Conservation (phyloP, 2,113 vertebrate species). For the Progne subis region DNA sequence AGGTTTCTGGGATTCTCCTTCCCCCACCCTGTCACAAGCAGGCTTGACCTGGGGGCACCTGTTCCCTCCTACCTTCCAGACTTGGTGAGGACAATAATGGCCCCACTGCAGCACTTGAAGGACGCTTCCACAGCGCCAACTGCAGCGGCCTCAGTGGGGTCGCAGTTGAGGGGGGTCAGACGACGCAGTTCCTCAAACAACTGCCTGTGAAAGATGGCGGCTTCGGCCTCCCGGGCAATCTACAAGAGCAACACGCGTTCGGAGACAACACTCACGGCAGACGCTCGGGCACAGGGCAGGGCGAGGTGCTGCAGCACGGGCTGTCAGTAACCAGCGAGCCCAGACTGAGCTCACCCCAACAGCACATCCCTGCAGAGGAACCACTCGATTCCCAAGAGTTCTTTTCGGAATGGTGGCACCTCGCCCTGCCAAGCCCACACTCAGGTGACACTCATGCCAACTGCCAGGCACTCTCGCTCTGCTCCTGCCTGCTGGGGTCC, state of each 20-base stretch:
- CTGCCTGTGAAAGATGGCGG: slow-evolving; percentile 97
- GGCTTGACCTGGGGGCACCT: background rate
- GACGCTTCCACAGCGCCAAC: slow-evolving; percentile 95
- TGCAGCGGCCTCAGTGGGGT: slow-evolving; percentile 92
- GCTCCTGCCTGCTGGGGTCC: slow-evolving; percentile 42
- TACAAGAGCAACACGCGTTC: slow-evolving; percentile 76
- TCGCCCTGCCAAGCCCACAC: background rate
- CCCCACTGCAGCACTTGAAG: slow-evolving; percentile 97
- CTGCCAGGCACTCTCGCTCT: slow-evolving; percentile 68
- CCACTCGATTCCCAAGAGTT: background rate
- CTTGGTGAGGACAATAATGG: slow-evolving; percentile 96
- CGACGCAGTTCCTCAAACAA: slow-evolving; percentile 97
- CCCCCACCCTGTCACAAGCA: background rate
- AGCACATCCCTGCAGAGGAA: background rate
- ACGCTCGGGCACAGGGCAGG: background rate
- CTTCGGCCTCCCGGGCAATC: slow-evolving; percentile 98
- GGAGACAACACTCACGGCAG: slow-evolving; percentile 65
- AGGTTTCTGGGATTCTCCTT: background rate
- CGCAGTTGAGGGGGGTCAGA: slow-evolving; percentile 89
- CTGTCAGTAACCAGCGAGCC: background rate
- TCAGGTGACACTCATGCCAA: slow-evolving; percentile 38
- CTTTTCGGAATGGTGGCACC: background rate
- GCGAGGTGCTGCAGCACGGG: background rate
- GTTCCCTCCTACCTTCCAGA: slow-evolving; percentile 91
- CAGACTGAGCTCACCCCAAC: background rate